A percentile compares a stretch with the other conserved stretches of the same genome.
phyloP scores from a whole-genome alignment of 2,113 vertebrate genomes.

The Geococcyx californianus region DNA sequence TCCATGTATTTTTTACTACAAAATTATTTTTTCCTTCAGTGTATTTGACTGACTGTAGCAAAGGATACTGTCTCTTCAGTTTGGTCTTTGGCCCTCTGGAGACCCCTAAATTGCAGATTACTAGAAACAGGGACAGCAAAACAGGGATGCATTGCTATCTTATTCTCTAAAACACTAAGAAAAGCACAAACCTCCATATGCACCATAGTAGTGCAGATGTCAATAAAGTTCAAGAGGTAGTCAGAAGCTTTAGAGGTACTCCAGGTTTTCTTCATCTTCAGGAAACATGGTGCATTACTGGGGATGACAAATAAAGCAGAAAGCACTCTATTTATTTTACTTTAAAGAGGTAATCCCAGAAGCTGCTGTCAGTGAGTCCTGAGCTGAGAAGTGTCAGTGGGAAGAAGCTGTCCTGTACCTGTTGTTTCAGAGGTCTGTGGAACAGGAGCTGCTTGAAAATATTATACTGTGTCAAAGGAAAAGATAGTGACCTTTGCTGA shows the following conservation, averaged over 20 bases:
- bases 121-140: not conserved
- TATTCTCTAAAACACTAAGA: not conserved
- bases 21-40: not conserved
- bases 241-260: not conserved
- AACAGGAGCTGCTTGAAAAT: not conserved
- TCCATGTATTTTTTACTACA: not conserved
- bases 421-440: not conserved
- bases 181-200: not conserved
- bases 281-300: not conserved
- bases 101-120: not conserved
- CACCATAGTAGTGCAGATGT: not conserved
- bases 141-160: not conserved
- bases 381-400: rapidly evolving
- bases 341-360: not conserved
- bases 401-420: not conserved
- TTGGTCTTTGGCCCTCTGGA: not conserved
- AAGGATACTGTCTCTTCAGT: not conserved
- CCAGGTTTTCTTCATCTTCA: not conserved
- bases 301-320: not conserved
- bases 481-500: not conserved
- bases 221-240: not conserved
- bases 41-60: not conserved
- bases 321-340: not conserved
- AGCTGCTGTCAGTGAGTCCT: not conserved
- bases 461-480: not conserved